Evolutionary conservation across 1,140 invertebrate species (phyloP).

Genomic region (Hydropsyche tenuis): DNA sequence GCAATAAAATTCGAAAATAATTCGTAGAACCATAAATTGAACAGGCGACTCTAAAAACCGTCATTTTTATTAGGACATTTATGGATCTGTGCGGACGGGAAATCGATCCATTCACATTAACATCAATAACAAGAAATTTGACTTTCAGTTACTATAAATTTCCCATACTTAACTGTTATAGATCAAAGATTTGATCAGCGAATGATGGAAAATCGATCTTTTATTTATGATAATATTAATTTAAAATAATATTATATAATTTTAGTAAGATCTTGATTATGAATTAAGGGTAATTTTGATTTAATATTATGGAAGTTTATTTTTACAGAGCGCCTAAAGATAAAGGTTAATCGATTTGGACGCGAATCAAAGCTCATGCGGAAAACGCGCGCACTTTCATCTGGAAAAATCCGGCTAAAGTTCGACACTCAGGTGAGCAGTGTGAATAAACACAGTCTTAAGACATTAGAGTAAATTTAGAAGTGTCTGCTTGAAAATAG

Average conservation of each 20-base stretch:
- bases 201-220: no score
- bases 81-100: not conserved
- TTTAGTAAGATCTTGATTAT: no score
- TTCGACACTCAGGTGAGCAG: constrained; percentile 11
- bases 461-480: constrained; percentile 24
- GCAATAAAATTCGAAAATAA: constrained; percentile 15
- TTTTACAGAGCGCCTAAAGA: no score
- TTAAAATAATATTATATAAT: no score
- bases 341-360: not conserved
- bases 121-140: no score
- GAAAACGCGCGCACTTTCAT: not conserved
- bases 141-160: no score
- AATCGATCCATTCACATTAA: no score
- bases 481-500: constrained; percentile 27
- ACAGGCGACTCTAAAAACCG: not conserved
- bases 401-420: not conserved
- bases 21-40: not conserved
- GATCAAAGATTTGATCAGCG: no score
- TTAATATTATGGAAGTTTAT: no score
- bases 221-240: no score
- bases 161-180: no score
- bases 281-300: no score
- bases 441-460: not conserved
- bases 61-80: constrained; percentile 21
- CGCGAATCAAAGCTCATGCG: not conserved